Percentiles rank a stretch among this genome's conserved stretches.
Conservation (phyloP, 2,888 invertebrate genomes). For the Cyclophora punctaria region DNA sequence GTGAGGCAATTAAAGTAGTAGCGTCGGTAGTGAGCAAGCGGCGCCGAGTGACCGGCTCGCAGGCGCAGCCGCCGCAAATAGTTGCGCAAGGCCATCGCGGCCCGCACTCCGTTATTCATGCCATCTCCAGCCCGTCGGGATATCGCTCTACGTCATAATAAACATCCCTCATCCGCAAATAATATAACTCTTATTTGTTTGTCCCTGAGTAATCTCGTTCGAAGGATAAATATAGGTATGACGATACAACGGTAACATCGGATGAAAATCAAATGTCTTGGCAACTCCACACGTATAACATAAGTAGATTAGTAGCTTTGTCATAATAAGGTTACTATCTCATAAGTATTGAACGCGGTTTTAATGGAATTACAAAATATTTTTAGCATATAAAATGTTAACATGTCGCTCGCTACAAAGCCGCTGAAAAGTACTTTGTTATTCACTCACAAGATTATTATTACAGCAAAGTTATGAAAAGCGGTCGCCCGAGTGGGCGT, state of each 20-base stretch:
- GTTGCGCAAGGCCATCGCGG: constrained; percentile 56
- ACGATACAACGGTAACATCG: too few species aligned
- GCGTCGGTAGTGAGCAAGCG: constrained; percentile 19
- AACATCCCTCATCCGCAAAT: constrained; percentile 35
- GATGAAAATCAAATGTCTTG: too few species aligned
- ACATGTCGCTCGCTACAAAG: constrained; percentile 6
- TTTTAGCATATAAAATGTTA: too few species aligned
- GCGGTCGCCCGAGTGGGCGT: constrained; percentile 31
- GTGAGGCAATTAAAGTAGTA: constrained; percentile 52
- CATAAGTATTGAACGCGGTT: too few species aligned
- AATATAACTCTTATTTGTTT: too few species aligned
- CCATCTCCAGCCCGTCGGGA: constrained; percentile 32
- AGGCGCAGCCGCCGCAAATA: constrained; percentile 51
- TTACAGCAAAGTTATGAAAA: constrained; percentile 35
- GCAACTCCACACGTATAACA: too few species aligned
- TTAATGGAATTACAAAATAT: too few species aligned
- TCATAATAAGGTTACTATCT: too few species aligned
- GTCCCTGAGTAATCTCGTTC: too few species aligned
- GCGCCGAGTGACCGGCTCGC: constrained; percentile 29
- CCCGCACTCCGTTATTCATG: constrained; percentile 48
- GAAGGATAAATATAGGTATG: too few species aligned
- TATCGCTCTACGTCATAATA: constrained; percentile 26
- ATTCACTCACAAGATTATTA: constrained; percentile 26
- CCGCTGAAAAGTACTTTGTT: constrained; percentile 17
- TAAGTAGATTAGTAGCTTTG: too few species aligned